Conservation (phyloP, 1,140 invertebrate genomes). For the Drosophila asahinai region DNA sequence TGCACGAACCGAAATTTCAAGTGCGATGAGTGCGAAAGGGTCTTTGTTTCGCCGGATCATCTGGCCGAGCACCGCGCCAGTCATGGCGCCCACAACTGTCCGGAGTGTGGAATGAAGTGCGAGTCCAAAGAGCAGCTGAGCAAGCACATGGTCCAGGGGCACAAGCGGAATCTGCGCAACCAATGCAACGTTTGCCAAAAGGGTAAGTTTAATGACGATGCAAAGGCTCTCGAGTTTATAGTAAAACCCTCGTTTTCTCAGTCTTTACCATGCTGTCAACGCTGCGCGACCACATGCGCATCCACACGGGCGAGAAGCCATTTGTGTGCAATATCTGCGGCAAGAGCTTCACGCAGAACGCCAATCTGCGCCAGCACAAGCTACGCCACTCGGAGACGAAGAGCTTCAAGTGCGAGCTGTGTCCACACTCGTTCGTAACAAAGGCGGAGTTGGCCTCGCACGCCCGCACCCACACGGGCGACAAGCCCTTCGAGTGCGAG, state of each 20-base stretch:
- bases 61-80: constrained; percentile 82
- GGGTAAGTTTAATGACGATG: constrained; percentile 56
- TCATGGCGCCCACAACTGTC: constrained; percentile 65
- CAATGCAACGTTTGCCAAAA: constrained; percentile 87
- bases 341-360: constrained; percentile 86
- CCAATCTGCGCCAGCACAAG: constrained; percentile 87
- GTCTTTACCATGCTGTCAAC: constrained; percentile 86
- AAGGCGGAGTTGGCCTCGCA: constrained; percentile 87
- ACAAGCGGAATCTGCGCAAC: constrained; percentile 87
- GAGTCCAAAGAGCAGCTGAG: constrained; percentile 83
- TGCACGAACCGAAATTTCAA: constrained; percentile 74
- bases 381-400: constrained; percentile 86
- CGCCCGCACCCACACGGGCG: constrained; percentile 88
- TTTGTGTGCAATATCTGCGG: constrained; percentile 84
- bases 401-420: constrained; percentile 86
- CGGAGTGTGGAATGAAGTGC: constrained; percentile 78
- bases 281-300: constrained; percentile 86
- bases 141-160: constrained; percentile 85
- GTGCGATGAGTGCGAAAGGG: constrained; percentile 73
- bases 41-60: constrained; percentile 86
- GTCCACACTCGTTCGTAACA: constrained; percentile 80
- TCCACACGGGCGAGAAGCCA: constrained; percentile 85
- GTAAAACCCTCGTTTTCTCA: constrained; percentile 22
- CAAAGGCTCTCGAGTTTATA: not conserved
- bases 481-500: constrained; percentile 90